Base-by-base conservation (phyloP, 2,113 vertebrate species). In the Amphiprion percula region DNA sequence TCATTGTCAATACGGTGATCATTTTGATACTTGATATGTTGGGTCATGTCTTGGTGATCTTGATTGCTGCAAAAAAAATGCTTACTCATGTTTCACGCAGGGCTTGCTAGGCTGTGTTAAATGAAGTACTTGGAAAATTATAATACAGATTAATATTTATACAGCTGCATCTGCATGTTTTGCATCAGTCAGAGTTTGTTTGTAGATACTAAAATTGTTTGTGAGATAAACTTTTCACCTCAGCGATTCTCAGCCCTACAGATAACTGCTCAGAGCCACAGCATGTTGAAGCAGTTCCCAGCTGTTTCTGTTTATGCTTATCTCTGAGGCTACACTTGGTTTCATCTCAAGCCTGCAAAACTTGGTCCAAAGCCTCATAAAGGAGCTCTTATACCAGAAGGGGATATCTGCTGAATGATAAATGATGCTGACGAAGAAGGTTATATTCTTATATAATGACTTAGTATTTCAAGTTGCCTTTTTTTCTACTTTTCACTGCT, bases 311-410 rank as follows among this genome's bases (percentile, higher is more conserved):
- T n/a, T 9, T 53, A 55, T 44, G 30, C 49, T 75, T 46, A 67
- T 4, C 67, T 47, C 26, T 7, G 23, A 53, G 14, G 21, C 59
- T 74, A 68, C 53, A 62, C 41, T 47, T 46, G 17, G 24, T 73
- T 49, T 79, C 41, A 67, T 58, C 61, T 54, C 50, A 28, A 55
- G 24, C 30, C 46, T 49, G 47, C 28, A 52, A 64, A 79, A 69
- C 50, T 41, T 1, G 0, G 33, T 12, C 52, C 69, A 54, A 21
- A 55, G 62, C 63, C n/a, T 62, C 2, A 3, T 24, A 37, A 49
- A 52, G n/a, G 19, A 61, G 68, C 60, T 60, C 14, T 30, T 17
- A 28, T 14, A 54, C 30, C 44, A 30, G 30, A 16, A 17, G 24
- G 30, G 1, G 8, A 37, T 26, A 39, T 49, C 19, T 58, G 8